These are phyloP conservation scores for Shinisaurus crocodilurus DNA, from an alignment of 2,113 vertebrate species.

Conservation along the genomic window DNA sequence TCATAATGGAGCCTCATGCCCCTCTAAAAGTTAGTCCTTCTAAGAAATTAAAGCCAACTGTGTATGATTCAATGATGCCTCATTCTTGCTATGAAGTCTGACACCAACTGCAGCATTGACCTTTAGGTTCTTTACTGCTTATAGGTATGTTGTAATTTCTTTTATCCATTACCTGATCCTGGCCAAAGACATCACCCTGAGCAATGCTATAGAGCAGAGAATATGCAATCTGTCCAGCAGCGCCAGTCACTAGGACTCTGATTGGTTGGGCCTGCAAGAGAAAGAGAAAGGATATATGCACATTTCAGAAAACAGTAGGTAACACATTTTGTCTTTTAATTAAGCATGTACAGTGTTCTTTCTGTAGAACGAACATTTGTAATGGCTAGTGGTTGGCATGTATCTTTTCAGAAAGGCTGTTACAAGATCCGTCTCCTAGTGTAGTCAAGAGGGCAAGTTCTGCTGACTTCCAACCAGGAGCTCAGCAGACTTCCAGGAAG, in stretches of 20 bases:
- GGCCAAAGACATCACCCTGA: constrained; percentile 97
- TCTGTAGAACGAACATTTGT: rapidly evolving
- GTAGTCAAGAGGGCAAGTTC: constrained; percentile 11
- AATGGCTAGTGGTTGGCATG: background rate
- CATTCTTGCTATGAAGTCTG: background rate
- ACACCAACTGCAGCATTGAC: background rate
- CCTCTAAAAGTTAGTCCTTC: background rate
- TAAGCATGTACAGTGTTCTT: constrained; percentile 19
- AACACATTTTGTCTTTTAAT: background rate
- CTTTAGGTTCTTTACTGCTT: rapidly evolving
- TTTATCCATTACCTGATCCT: constrained; percentile 88
- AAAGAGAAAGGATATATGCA: constrained; percentile 49
- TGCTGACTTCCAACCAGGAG: constrained; percentile 7
- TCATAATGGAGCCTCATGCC: background rate
- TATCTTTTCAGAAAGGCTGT: background rate
- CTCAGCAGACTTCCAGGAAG: background rate
- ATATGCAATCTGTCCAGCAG: constrained; percentile 97
- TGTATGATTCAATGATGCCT: background rate
- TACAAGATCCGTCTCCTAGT: background rate
- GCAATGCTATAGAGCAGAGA: constrained; percentile 94
- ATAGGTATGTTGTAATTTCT: background rate
- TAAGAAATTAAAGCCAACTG: background rate
- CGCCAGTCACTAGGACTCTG: constrained; percentile 94
- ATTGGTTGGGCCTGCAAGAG: constrained; percentile 86
- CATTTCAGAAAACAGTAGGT: constrained; percentile 20